Base-by-base conservation (phyloP, 2,797 vertebrate species). In the Falco novaeseelandiae region DNA sequence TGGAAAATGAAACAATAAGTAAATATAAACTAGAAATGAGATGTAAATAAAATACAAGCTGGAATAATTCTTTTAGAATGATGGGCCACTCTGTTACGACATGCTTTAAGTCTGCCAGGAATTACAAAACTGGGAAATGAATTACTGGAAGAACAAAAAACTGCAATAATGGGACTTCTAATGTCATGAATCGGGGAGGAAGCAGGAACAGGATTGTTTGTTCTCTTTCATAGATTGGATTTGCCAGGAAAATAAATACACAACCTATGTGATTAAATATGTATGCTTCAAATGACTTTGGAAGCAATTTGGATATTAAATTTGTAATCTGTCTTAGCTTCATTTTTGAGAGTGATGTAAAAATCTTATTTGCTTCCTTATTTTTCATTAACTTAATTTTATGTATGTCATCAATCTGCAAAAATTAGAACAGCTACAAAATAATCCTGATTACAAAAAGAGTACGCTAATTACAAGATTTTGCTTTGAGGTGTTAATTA, bases 401-500 rank as follows among this genome's bases (percentile, higher is more conserved):
- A 70, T 63, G 19, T 40, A 30, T 91, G 55, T 80, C 93, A 71
- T 89, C 76, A 63, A 49, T 58, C 78, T 3, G 4, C 30, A 30
- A 32, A 83, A 87, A 72, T 74, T 84, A 20, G 83, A 66, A 73
- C 26, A 40, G 49, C 49, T 82, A 30, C 51, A n/a, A 88, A 91
- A 96, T 87, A 82, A 90, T 83, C 81, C 71, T 63, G 72, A 83
- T 93, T 92, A 83, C 65, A 34, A 78, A 90, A 90, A 83, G 34
- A 66, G 74, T 80, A 82, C 3, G 5, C 88, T 88, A 97, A 95
- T 96, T 93, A 91, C 58, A 63, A 70, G 51, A 38, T 89, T 92
- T 96, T 89, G 55, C 63, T 96, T 94, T 93, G 70, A 95, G 94
- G 72, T 94, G 65, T 86, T 95, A 95, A 96, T 96, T 95, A 86